Percentiles rank a stretch among this genome's conserved stretches.
Evolutionary conservation across 2,888 invertebrate species (phyloP).

Genomic region (Lasius fuliginosus): DNA sequence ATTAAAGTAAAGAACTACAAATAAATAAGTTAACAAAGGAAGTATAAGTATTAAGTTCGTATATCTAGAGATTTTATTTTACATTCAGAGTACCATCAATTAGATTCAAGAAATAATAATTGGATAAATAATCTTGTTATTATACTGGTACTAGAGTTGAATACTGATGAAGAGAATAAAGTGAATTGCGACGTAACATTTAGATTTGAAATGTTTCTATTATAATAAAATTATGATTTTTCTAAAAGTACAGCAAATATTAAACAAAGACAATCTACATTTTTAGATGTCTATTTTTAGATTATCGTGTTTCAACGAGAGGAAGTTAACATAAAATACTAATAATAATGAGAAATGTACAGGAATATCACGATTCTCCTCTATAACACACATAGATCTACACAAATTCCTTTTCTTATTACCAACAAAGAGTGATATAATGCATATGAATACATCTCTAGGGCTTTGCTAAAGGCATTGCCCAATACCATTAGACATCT

Average conservation of each 20-base stretch:
- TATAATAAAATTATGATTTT: constrained; percentile 10
- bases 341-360: constrained; percentile 75
- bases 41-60: constrained; percentile 2
- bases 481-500: constrained; percentile 64
- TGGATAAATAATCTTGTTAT: constrained; percentile 63
- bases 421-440: constrained; percentile 57
- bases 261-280: constrained; percentile 42
- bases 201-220: constrained; percentile 8
- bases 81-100: constrained; percentile 60
- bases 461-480: constrained; percentile 52
- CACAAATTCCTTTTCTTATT: constrained; percentile 62
- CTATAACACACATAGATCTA: constrained; percentile 63
- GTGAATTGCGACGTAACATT: background rate
- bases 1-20: background rate
- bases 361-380: constrained; percentile 69
- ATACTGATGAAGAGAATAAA: constrained; percentile 19
- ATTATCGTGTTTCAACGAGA: constrained; percentile 57
- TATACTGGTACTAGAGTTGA: background rate
- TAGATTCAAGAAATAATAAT: constrained; percentile 41
- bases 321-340: constrained; percentile 70
- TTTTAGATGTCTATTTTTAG: background rate
- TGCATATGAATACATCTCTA: constrained; percentile 59
- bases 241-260: background rate
- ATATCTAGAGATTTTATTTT: constrained; percentile 62
- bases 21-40: constrained; percentile 46